These are phyloP conservation scores for Heliconius charithonia DNA, from an alignment of 2,888 invertebrate species.

Conservation along the genomic window DNA sequence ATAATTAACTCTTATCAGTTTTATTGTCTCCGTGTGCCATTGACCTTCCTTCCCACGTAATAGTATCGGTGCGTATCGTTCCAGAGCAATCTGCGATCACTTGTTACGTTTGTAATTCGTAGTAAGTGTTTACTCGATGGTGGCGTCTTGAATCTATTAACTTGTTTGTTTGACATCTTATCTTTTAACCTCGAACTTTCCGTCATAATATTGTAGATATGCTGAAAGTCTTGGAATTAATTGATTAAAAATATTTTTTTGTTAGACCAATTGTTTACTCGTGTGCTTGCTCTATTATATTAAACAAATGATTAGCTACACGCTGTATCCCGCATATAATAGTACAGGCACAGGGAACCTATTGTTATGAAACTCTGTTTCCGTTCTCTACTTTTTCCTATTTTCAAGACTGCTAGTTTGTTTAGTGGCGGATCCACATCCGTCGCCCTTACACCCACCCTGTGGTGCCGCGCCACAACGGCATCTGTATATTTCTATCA, in stretches of 20 bases:
- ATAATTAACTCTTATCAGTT: constrained; percentile 42
- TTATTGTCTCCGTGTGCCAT: constrained; percentile 43
- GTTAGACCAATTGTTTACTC: not conserved
- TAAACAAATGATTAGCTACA: too few species aligned
- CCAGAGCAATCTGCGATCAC: constrained; percentile 27
- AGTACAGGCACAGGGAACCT: not conserved
- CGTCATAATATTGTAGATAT: not conserved
- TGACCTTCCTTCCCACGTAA: constrained; percentile 46
- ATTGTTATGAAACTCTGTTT: too few species aligned
- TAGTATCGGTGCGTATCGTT: constrained; percentile 7
- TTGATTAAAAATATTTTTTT: not conserved
- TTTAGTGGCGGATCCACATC: not conserved
- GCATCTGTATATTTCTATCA: not conserved
- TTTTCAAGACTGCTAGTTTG: not conserved
- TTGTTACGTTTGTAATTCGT: constrained; percentile 22
- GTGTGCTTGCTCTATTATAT: not conserved
- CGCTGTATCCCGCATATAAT: too few species aligned
- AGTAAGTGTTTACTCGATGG: constrained; percentile 8
- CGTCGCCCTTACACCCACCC: not conserved
- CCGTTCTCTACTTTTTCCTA: not conserved
- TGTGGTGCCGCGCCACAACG: not conserved
- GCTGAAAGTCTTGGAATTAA: not conserved
- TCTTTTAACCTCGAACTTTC: constrained; percentile 36
- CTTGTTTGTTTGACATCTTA: constrained; percentile 41
- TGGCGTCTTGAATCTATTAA: constrained; percentile 27